A percentile compares a stretch with the other conserved stretches of the same genome.
Evolutionary conservation across 1,140 invertebrate species (phyloP).

Genomic region (Listronotus oregonensis): DNA sequence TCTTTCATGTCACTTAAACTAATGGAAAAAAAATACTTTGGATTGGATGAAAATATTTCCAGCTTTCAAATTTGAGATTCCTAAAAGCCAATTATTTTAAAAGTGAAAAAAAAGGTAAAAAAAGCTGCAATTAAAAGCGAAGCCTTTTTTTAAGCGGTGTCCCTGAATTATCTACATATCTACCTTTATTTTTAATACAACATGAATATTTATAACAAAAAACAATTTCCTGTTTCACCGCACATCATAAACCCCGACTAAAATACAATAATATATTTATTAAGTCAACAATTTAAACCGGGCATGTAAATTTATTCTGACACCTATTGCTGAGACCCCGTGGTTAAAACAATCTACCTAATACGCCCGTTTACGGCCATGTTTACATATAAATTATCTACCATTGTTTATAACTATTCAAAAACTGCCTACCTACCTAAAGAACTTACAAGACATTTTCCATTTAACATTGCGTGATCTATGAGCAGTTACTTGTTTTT

Average conservation of each 20-base stretch:
- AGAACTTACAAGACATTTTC: constrained; percentile 24
- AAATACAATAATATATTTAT: constrained; percentile 25
- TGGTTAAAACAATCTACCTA: constrained; percentile 30
- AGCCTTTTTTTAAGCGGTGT: too few relatives aligned
- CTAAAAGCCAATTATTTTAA: too few relatives aligned
- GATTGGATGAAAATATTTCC: too few relatives aligned
- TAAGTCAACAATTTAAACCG: constrained; percentile 28
- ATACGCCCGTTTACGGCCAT: constrained; percentile 28
- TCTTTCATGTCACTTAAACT: too few relatives aligned
- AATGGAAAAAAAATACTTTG: too few relatives aligned
- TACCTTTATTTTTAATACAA: too few relatives aligned
- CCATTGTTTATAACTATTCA: constrained; percentile 25
- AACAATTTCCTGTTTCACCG: not conserved
- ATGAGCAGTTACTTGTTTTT: constrained; percentile 22
- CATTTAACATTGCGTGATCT: constrained; percentile 26
- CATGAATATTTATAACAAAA: too few relatives aligned
- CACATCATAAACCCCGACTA: constrained; percentile 9
- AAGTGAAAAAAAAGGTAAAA: too few relatives aligned
- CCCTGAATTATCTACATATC: not conserved
- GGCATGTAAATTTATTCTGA: constrained; percentile 28
- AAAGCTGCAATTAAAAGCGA: too few relatives aligned
- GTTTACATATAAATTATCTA: constrained; percentile 30
- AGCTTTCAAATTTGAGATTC: too few relatives aligned
- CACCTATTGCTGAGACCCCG: constrained; percentile 25
- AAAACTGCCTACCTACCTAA: constrained; percentile 24